Conservation (phyloP, 2,797 vertebrate species). For the Rousettus madagascariensis region DNA sequence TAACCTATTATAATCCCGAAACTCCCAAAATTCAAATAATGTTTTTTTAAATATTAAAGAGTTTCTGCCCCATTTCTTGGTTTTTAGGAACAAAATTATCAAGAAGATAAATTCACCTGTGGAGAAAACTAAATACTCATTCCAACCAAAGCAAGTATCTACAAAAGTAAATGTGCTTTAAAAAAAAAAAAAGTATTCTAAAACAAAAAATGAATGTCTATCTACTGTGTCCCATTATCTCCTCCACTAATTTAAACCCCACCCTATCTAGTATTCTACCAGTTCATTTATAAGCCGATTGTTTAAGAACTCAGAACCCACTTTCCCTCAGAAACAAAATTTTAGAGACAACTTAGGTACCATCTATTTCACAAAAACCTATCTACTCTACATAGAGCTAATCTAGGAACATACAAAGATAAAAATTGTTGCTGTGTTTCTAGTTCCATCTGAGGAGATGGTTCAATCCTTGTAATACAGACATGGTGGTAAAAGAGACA, state of each 20-base stretch:
- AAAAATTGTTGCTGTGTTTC: background rate
- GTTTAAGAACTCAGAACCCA: background rate
- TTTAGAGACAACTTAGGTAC: constrained; percentile 24
- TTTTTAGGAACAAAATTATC: constrained; percentile 37
- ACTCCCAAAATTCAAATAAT: background rate
- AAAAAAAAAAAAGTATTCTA: background rate
- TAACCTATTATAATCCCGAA: background rate
- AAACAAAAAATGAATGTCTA: background rate
- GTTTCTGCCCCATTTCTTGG: background rate
- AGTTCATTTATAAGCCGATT: background rate
- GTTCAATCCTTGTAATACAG: background rate
- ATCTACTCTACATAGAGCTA: background rate
- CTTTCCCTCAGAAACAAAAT: background rate
- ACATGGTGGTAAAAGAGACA: background rate
- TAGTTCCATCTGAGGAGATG: background rate
- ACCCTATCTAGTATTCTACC: background rate
- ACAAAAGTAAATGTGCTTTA: background rate
- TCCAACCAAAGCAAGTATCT: constrained; percentile 5
- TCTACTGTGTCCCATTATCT: background rate
- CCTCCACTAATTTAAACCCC: constrained; percentile 22
- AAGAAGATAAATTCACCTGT: background rate
- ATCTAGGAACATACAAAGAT: background rate
- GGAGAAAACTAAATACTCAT: constrained; percentile 41
- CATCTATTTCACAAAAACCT: constrained; percentile 37
- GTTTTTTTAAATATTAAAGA: background rate